Percentiles rank a stretch among this genome's conserved stretches.
phyloP scores from a whole-genome alignment of 2,113 vertebrate species.

The Seriola aureovittata region DNA sequence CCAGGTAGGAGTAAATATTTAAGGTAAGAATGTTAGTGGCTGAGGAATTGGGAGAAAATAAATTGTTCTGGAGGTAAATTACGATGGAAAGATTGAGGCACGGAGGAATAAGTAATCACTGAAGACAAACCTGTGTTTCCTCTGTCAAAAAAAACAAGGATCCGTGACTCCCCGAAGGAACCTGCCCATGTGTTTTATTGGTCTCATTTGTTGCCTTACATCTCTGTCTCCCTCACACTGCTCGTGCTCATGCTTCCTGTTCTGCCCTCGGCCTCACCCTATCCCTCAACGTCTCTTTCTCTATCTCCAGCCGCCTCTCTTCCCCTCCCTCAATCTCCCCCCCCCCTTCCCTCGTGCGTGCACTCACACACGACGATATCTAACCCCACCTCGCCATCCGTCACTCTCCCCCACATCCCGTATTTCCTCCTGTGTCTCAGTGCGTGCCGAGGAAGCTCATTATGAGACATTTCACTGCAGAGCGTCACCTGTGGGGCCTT shows the following conservation, averaged over 20 bases:
- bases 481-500: conserved; percentile 63
- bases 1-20: conserved; percentile 45
- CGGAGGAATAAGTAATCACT: conserved; percentile 58
- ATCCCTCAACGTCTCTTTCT: conserved; percentile 52
- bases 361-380: conserved; percentile 38
- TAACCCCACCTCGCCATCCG: conserved; percentile 36
- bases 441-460: conserved; percentile 54
- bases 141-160: conserved; percentile 70
- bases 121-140: conserved; percentile 60
- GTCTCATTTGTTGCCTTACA: conserved; percentile 74
- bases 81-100: conserved; percentile 42
- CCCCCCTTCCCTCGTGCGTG: not conserved
- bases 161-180: conserved; percentile 66
- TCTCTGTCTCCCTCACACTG: conserved; percentile 54
- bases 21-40: conserved; percentile 20
- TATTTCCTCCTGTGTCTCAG: conserved; percentile 25
- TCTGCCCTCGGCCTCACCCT: conserved; percentile 52
- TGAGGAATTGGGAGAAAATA: not conserved
- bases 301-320: conserved; percentile 7
- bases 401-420: conserved; percentile 45
- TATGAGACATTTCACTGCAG: conserved; percentile 61
- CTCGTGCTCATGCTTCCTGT: conserved; percentile 39
- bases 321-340: not conserved
- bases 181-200: conserved; percentile 68
- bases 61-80: conserved; percentile 41